Evolutionary conservation across 2,888 invertebrate species (phyloP).

Genomic region (Hemaris fuciformis): DNA sequence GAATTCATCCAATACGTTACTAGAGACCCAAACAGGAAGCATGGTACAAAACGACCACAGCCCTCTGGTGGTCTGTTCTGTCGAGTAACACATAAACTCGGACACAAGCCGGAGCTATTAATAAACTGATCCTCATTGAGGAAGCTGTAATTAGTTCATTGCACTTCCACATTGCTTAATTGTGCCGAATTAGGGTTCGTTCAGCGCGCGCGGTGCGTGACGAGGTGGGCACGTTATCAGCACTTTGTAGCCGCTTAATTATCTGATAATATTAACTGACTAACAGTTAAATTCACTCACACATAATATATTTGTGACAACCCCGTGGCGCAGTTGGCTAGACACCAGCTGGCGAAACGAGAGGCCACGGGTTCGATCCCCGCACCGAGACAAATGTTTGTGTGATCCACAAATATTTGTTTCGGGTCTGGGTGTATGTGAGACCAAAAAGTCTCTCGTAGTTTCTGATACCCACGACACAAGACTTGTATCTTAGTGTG

Average conservation of each 20-base stretch:
- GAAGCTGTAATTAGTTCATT: conserved; percentile 63
- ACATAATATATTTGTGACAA: no score
- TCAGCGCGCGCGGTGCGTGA: conserved; percentile 29
- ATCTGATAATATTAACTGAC: background rate
- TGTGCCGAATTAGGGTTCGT: conserved; percentile 67
- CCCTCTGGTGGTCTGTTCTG: background rate
- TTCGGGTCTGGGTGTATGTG: no score
- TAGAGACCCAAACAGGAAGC: background rate
- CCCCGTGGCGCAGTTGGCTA: no score
- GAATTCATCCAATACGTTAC: background rate
- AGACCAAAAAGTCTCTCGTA: no score
- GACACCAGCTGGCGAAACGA: no score
- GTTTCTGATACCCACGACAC: no score
- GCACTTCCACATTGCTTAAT: conserved; percentile 73
- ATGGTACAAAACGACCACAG: background rate
- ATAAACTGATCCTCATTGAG: conserved; percentile 27
- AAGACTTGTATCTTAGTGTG: no score
- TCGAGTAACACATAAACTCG: background rate
- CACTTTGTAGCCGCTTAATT: background rate
- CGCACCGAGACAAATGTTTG: no score
- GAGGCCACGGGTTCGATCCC: no score
- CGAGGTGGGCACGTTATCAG: background rate
- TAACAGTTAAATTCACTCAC: background rate
- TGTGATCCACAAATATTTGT: no score
- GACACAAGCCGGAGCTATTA: background rate